A percentile compares a stretch with the other conserved stretches of the same genome.
Evolutionary conservation across 2,888 invertebrate species (phyloP).

Genomic region (Pantelozetes paolii): DNA sequence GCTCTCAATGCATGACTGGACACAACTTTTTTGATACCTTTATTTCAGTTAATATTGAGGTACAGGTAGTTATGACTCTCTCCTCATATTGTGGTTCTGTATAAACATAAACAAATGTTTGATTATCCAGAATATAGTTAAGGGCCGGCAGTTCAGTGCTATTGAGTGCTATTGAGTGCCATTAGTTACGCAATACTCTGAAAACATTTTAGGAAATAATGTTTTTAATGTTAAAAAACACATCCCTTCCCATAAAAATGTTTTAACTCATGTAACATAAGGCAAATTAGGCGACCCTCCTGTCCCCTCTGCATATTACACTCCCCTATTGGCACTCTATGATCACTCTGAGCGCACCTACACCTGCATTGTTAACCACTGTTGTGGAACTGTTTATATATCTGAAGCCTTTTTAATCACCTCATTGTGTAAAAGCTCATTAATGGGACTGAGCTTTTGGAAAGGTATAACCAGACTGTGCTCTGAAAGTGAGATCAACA

Average conservation of each 20-base stretch:
- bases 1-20: background rate
- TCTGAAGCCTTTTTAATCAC: background rate
- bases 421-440: constrained; percentile 26
- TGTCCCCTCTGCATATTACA: background rate
- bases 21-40: background rate
- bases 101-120: constrained; percentile 34
- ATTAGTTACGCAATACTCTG: constrained; percentile 30
- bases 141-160: background rate
- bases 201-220: constrained; percentile 21
- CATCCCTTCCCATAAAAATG: constrained; percentile 16
- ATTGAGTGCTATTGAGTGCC: constrained; percentile 1
- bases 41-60: background rate
- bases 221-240: constrained; percentile 31
- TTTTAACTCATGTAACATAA: constrained; percentile 26
- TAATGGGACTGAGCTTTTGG: constrained; percentile 10
- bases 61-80: constrained; percentile 21
- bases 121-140: background rate
- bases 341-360: background rate
- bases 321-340: background rate
- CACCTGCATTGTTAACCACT: constrained; percentile 35
- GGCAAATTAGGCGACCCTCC: constrained; percentile 14
- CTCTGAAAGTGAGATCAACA: background rate
- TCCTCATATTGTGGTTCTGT: constrained; percentile 17
- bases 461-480: background rate
- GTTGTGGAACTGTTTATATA: constrained; percentile 27